Evolutionary conservation across 2,888 invertebrate species (phyloP).

Genomic region (Ormyrus pomaceus): DNA sequence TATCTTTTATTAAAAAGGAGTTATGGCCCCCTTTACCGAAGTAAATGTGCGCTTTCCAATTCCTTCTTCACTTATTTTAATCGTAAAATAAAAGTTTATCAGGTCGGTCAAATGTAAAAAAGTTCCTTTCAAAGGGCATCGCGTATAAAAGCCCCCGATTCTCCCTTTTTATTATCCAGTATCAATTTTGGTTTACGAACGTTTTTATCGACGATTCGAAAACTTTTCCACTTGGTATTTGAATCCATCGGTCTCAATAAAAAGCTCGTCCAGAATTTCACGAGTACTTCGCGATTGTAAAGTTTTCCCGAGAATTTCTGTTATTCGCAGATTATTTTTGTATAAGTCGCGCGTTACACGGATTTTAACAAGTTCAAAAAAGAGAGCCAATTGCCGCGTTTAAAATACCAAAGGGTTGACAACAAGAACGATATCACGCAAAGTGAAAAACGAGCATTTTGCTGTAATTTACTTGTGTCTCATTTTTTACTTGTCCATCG

Average conservation of each 20-base stretch:
- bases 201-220: constrained; percentile 40
- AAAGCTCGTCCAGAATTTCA: constrained; percentile 11
- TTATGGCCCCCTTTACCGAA: no score
- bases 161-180: constrained; percentile 36
- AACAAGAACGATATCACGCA: neutral
- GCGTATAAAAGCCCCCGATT: constrained; percentile 31
- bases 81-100: constrained; percentile 32
- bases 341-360: constrained; percentile 11
- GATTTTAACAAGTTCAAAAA: constrained; percentile 40
- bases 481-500: constrained; percentile 19
- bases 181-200: constrained; percentile 48
- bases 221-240: constrained; percentile 39
- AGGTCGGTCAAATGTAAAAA: constrained; percentile 28
- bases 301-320: constrained; percentile 5
- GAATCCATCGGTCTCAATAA: constrained; percentile 22
- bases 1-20: no score
- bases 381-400: constrained; percentile 18
- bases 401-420: constrained; percentile 15
- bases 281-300: neutral
- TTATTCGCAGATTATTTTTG: constrained; percentile 27
- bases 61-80: no score
- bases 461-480: constrained; percentile 26
- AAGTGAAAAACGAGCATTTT: constrained; percentile 30
- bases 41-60: no score
- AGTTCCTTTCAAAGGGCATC: constrained; percentile 17